Base-by-base conservation (phyloP, 1,140 invertebrate genomes). In the Zeugodacus cucurbitae region DNA sequence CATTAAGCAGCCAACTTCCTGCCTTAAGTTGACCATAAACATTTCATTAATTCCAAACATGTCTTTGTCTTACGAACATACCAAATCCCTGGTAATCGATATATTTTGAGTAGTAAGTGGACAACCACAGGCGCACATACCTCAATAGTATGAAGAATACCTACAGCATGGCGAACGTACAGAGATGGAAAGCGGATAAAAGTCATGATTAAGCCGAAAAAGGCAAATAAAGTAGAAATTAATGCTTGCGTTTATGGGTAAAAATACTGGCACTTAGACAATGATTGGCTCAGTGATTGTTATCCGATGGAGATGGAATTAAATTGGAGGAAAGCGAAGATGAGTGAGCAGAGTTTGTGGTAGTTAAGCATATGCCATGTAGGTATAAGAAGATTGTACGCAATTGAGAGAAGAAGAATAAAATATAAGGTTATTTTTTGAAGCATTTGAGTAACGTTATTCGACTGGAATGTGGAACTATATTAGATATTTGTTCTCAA, bases 201-300 rank as follows among this genome's bases (percentile, higher is more conserved):
- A 74, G 29, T 17, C 14, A 67, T n/a, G 22, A 74, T 8, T 74
- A 74, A 74, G 17, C 17, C 67, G 34, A 32, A 74, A 74, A 62
- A n/a, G 32, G 34, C 1, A 74, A 17, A 37, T 37, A 5, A 74
- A 37, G 34, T 41, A 74, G 17, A n/a, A 74, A 74, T 22, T 74
- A 74, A 41, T 74, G 67, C 17, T 37, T 74, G 67, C 67, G 34
- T 74, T 74, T 41, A 74, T 74, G 22, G 22, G 67, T 14, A 74
- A 74, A 74, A 37, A 74, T 41, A 32, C 34, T 37, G 67, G 67
- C 67, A 37, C 67, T 74, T 74, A 74, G 17, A 74, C 67, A 74
- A 37, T 74, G 67, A 74, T 74, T 74, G 67, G 67, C 34, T 74
- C 34, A 74, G 32, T 41, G 17, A 74, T 37, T 74, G 67, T 22